phyloP scores from a whole-genome alignment of 2,113 vertebrate species.

The Cololabis saira region DNA sequence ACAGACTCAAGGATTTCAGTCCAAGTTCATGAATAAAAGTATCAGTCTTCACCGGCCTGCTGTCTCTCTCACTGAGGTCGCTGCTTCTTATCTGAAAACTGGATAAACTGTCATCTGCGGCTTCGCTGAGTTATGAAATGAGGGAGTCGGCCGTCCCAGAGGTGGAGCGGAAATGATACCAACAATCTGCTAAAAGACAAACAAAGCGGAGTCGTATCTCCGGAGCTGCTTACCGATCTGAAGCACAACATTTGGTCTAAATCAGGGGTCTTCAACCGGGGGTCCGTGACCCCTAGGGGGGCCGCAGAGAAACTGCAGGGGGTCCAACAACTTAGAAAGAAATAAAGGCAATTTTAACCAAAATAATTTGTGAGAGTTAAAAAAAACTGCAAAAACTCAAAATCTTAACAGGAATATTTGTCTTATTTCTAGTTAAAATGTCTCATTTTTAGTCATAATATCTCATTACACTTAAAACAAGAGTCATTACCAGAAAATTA shows the following conservation, averaged over 20 bases:
- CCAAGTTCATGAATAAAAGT: slow-evolving; percentile 34
- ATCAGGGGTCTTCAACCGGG: too few species aligned
- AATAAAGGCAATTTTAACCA: too few species aligned
- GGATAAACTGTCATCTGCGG: slow-evolving; percentile 17
- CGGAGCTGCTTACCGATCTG: slow-evolving; percentile 28
- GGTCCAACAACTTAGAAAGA: too few species aligned
- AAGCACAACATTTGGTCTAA: slow-evolving; percentile 44
- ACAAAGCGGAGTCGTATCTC: slow-evolving; percentile 30
- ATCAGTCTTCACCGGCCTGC: background rate
- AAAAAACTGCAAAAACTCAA: too few species aligned
- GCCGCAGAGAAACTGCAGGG: too few species aligned
- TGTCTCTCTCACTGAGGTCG: background rate
- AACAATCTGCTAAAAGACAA: slow-evolving; percentile 62
- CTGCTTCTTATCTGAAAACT: slow-evolving; percentile 11
- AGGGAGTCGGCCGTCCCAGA: slow-evolving; percentile 40
- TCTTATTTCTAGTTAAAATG: too few species aligned
- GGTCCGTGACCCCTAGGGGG: too few species aligned
- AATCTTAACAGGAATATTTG: too few species aligned
- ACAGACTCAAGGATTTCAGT: slow-evolving; percentile 33
- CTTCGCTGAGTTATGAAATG: slow-evolving; percentile 44
- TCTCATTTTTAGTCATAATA: too few species aligned
- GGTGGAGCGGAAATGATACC: slow-evolving; percentile 56
- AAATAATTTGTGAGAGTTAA: too few species aligned
- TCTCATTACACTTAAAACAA: too few species aligned
- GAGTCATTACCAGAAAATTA: too few species aligned